Percentiles rank a stretch among this genome's conserved stretches.
Evolutionary conservation across 2,113 vertebrate genomes (phyloP).

Genomic region (Oreocharis arfaki): DNA sequence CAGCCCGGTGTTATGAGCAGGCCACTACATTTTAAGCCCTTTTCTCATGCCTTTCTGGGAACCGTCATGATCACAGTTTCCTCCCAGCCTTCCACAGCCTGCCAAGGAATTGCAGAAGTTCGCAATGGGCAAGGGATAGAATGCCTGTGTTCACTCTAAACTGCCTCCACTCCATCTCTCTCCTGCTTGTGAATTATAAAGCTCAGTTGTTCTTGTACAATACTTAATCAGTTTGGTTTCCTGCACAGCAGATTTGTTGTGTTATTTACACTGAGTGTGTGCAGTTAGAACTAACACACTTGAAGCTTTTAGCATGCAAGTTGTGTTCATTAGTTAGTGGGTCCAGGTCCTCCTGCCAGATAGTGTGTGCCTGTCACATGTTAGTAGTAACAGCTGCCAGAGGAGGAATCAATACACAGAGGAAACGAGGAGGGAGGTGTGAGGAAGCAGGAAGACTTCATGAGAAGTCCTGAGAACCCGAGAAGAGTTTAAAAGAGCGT

Average conservation of each 20-base stretch:
- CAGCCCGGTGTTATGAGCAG: neutral
- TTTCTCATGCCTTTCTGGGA: neutral
- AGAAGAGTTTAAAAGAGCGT: neutral
- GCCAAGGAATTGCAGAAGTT: neutral
- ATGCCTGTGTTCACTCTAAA: neutral
- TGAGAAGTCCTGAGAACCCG: neutral
- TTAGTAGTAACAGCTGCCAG: neutral
- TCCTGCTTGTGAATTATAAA: neutral
- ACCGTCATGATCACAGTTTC: neutral
- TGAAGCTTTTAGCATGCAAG: neutral
- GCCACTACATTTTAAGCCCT: neutral
- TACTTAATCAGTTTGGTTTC: neutral
- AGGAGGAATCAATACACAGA: neutral
- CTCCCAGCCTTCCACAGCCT: neutral
- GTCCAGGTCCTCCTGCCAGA: neutral
- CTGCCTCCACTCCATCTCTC: neutral
- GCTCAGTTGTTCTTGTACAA: neutral
- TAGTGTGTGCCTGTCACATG: neutral
- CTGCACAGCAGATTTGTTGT: neutral
- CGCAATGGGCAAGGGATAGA: neutral
- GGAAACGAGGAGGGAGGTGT: neutral
- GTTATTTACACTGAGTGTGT: rapidly evolving
- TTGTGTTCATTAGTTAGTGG: neutral
- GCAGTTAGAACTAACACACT: neutral
- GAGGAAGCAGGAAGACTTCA: neutral